Conservation (phyloP, 2,888 invertebrate species). For the Lottia gigantea region DNA sequence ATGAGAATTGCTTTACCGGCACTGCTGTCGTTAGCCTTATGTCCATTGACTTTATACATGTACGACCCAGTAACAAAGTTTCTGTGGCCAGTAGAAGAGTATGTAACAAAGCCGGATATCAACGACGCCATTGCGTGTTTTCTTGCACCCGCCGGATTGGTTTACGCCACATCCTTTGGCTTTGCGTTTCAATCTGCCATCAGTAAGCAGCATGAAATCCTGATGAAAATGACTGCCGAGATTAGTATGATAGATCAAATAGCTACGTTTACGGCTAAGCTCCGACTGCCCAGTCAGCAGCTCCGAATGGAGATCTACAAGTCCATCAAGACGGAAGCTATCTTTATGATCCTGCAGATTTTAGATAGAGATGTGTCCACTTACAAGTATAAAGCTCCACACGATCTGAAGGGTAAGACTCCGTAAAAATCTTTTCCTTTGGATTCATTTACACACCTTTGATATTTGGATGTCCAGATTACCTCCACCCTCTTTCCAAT, state of each 20-base stretch:
- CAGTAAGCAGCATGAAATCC: slow-evolving; percentile 47
- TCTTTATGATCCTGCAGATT: slow-evolving; percentile 54
- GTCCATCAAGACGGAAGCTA: slow-evolving; percentile 51
- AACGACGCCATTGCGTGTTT: slow-evolving; percentile 59
- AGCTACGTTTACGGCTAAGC: slow-evolving; percentile 48
- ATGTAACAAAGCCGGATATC: slow-evolving; percentile 42
- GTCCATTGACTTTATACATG: slow-evolving; percentile 50
- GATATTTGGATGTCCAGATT: no score
- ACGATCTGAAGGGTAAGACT: slow-evolving; percentile 50
- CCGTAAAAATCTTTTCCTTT: no score
- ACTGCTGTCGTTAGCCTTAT: slow-evolving; percentile 47
- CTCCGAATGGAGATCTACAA: slow-evolving; percentile 36
- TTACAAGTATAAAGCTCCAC: slow-evolving; percentile 37
- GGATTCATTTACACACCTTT: no score
- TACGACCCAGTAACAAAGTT: slow-evolving; percentile 44
- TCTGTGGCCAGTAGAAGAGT: slow-evolving; percentile 42
- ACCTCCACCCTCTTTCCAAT: no score
- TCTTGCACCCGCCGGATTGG: slow-evolving; percentile 55
- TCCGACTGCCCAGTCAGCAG: slow-evolving; percentile 29
- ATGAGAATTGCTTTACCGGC: slow-evolving; percentile 49
- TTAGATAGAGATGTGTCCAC: slow-evolving; percentile 36
- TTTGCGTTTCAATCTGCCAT: slow-evolving; percentile 56
- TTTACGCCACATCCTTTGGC: slow-evolving; percentile 58
- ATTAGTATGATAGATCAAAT: slow-evolving; percentile 56
- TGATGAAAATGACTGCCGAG: slow-evolving; percentile 46